These are phyloP conservation scores for Drosophila persimilis DNA, from an alignment of 1,140 invertebrate genomes.

Conservation along the genomic window DNA sequence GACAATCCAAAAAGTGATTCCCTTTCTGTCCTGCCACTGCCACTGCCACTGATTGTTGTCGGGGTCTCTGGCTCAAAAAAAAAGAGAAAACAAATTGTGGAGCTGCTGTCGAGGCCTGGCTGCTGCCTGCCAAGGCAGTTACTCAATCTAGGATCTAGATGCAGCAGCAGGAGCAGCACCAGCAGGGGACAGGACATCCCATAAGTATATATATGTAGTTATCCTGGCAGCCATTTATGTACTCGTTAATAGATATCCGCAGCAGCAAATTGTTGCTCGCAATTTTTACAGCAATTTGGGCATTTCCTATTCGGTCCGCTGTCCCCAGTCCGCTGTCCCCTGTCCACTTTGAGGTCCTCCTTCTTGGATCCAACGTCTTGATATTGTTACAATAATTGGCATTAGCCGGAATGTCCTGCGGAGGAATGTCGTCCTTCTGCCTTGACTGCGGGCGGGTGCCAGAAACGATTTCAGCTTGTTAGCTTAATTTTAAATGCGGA, in stretches of 20 bases:
- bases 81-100: constrained; percentile 55
- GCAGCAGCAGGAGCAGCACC: too few relatives aligned
- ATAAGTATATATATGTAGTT: constrained; percentile 9
- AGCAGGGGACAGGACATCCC: too few relatives aligned
- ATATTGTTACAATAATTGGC: constrained; percentile 63
- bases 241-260: constrained; percentile 35
- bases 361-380: background rate
- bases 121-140: constrained; percentile 29
- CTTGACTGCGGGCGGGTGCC: background rate
- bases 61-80: background rate
- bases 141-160: constrained; percentile 39
- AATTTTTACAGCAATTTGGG: constrained; percentile 51
- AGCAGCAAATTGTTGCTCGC: constrained; percentile 17
- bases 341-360: constrained; percentile 23
- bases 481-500: constrained; percentile 52
- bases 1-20: constrained; percentile 70
- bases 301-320: constrained; percentile 8
- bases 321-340: background rate
- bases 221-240: constrained; percentile 13
- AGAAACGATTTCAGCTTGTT: constrained; percentile 60
- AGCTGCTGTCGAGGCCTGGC: constrained; percentile 1
- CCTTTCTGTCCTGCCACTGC: constrained; percentile 18
- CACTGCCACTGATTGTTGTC: constrained; percentile 13
- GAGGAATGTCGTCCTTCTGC: background rate
- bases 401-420: constrained; percentile 47